Evolutionary conservation across 1,140 invertebrate species (phyloP).

Genomic region (Psix sp.): DNA sequence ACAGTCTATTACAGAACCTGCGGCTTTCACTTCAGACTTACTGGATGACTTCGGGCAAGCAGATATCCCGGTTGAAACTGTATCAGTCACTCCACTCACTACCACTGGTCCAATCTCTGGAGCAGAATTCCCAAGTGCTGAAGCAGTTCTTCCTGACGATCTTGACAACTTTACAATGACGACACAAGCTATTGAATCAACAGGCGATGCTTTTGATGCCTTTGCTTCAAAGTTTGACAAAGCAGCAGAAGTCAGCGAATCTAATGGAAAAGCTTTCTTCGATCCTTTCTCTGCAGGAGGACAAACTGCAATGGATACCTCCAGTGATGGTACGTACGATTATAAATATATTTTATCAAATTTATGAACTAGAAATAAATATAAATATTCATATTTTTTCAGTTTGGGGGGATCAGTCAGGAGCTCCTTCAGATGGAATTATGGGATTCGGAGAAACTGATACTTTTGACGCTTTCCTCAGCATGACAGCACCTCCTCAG

Average conservation of each 20-base stretch:
- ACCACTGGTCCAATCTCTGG: slow-evolving; percentile 61
- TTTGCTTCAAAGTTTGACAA: slow-evolving; percentile 92
- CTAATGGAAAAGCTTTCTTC: slow-evolving; percentile 75
- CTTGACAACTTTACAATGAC: slow-evolving; percentile 67
- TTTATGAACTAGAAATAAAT: slow-evolving; percentile 1
- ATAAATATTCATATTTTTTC: slow-evolving; percentile 17
- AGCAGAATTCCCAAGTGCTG: slow-evolving; percentile 63
- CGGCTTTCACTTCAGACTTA: slow-evolving; percentile 63
- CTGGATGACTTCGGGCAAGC: slow-evolving; percentile 64
- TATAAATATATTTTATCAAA: neutral
- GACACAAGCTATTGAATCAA: slow-evolving; percentile 73
- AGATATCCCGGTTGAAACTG: no score
- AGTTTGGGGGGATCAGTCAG: slow-evolving; percentile 80
- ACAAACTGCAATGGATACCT: slow-evolving; percentile 72
- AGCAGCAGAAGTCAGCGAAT: slow-evolving; percentile 77
- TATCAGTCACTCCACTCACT: slow-evolving; percentile 23
- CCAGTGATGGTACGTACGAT: slow-evolving; percentile 73
- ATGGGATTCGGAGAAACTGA: slow-evolving; percentile 84
- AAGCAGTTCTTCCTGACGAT: slow-evolving; percentile 58
- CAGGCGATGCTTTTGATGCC: slow-evolving; percentile 85
- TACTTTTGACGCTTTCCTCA: slow-evolving; percentile 89
- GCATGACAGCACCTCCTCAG: slow-evolving; percentile 84
- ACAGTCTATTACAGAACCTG: no score
- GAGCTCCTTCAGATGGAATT: slow-evolving; percentile 69
- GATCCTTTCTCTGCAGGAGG: slow-evolving; percentile 77